phyloP scores from a whole-genome alignment of 2,797 vertebrate species.

The Uromys caudimaculatus region DNA sequence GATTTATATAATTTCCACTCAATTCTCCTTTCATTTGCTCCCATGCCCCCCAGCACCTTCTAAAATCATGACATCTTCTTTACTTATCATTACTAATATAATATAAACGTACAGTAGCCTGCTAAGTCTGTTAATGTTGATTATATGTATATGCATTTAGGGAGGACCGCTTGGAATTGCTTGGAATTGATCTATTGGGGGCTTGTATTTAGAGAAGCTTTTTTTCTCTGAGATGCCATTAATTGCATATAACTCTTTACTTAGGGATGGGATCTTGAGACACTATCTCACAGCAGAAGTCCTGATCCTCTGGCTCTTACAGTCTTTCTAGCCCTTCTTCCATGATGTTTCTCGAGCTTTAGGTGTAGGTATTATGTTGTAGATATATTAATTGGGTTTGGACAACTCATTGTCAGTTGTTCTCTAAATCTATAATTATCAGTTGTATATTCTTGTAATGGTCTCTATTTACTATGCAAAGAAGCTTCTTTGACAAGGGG shows the following conservation, averaged over 20 bases:
- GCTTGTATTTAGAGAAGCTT: neutral
- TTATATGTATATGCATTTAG: neutral
- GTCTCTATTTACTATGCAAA: neutral
- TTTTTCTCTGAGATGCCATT: neutral
- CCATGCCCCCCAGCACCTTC: neutral
- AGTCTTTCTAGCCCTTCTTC: too few species aligned
- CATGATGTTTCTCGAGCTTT: too few species aligned
- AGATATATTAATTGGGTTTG: too few species aligned
- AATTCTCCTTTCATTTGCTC: neutral
- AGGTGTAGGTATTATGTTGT: neutral
- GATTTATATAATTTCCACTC: neutral
- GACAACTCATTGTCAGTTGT: neutral
- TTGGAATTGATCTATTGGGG: neutral
- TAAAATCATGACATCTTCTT: neutral
- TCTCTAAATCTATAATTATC: neutral
- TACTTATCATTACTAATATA: neutral
- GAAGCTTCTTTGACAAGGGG: neutral
- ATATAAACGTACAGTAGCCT: neutral
- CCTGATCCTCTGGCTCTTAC: too few species aligned
- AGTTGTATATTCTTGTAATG: neutral
- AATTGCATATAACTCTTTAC: neutral
- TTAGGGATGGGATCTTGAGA: too few species aligned
- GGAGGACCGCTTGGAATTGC: neutral
- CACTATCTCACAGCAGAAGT: neutral
- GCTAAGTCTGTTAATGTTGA: neutral